Base-by-base conservation (phyloP, 2,797 vertebrate genomes). In the Anas bahamensis region DNA sequence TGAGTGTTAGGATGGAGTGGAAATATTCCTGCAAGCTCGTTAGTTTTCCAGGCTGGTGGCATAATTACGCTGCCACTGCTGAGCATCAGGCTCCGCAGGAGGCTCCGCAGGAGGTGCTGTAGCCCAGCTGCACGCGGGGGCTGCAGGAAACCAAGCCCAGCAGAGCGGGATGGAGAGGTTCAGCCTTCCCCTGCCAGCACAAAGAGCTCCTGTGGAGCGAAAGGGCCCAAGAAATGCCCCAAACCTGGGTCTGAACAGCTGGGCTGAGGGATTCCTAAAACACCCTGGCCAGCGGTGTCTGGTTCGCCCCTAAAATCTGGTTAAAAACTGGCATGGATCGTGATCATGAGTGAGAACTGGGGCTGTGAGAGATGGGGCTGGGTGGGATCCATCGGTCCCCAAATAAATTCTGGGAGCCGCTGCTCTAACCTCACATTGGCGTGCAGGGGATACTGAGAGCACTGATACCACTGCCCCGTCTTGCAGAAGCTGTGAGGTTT, bases 101-200 rank as follows among this genome's bases (percentile, higher is more conserved):
- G 89, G 89, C 94, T 86, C 73, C 0, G 6, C 89, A 22, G 94
- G 95, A 81, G 93, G 5, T 86, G 82, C 76, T 4, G 44, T 17
- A 15, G 79, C 76, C 90, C 93, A 83, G 90, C 91, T 70, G 85
- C 28, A 76, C 10, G 1, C 73, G 10, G 85, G 80, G 80, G 84
- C 95, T 93, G 89, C 76, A 92, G 94, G 94, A 95, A 95, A 94
- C 88, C 89, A 89, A 81, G 92, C 86, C 23, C 90, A 63, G 87
- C 31, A 53, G 10, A 44, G 73, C 83, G 92, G 86, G 56, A 89
- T 86, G 91, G 89, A 89, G 92, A 74, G 37, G 64, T 83, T 86
- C 3, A n/a, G 46, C 70, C 46, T 73, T 65, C 52, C 24, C 35
- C 31, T 63, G 73, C 37, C 41, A 41, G 60, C 56, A 71, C 29